Base-by-base conservation (phyloP, 2,888 invertebrate species). In the Lissonota sp. region DNA sequence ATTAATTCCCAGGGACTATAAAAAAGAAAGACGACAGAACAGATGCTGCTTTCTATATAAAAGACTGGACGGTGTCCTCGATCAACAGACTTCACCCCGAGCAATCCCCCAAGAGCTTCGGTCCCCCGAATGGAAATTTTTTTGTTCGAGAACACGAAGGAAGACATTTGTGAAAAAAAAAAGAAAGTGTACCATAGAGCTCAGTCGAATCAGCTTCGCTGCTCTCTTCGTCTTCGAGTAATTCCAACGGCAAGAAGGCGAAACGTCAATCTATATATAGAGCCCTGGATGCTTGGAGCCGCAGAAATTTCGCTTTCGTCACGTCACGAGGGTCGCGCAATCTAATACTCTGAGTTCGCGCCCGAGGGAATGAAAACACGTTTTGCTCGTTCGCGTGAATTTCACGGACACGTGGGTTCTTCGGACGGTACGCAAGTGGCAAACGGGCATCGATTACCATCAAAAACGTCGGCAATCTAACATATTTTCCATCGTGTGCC, bases 301-400 rank as follows among this genome's bases (percentile, higher is more conserved):
- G 42, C 42, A 57, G 70, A 64, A 77, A 77, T 58, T 6, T 12
- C 60, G 42, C 58, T 14, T 39, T 16, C 39, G 51, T 57, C 66
- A 6, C 57, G 37, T 16, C 46, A 42, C 51, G 7, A 14, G 64
- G 49, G 57, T 64, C 70, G 40, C 70, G 63, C 70, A 70, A 77
- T 77, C 63, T 64, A 71, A 77, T 77, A 57, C 64, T 70, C 76
- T 16, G 16, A 4, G 40, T 46, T 64, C 57, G 64, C 57, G 64
- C 70, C 64, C 64, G 57, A 37, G 77, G 70, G 70, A 51, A 37
- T 39, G 7, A 26, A 26, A 26, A 26, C n/a, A n/a, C n/a, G n/a
- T n/a, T n/a, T n/a, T n/a, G n/a, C n/a, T n/a, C n/a, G n/a, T n/a
- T n/a, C n/a, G n/a, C n/a, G n/a, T n/a, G n/a, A n/a, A n/a, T n/a